These are phyloP conservation scores for Pedicia rivosa DNA, from an alignment of 2,888 invertebrate genomes.

Conservation along the genomic window DNA sequence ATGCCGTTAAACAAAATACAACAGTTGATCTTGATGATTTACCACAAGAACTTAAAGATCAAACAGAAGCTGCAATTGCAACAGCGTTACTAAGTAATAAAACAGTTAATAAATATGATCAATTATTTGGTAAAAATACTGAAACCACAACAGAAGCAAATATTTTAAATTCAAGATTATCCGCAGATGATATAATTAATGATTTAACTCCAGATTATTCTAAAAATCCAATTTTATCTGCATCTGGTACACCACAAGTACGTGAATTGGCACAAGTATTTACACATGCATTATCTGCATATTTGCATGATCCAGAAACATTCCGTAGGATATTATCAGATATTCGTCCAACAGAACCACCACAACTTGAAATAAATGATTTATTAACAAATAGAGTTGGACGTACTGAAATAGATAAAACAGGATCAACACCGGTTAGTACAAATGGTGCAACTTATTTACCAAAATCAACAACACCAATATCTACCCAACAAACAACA, in stretches of 20 bases:
- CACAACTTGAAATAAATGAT: constrained; percentile 25
- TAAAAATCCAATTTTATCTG: constrained; percentile 41
- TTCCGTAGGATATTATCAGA: constrained; percentile 61
- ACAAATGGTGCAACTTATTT: constrained; percentile 19
- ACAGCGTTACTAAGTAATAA: constrained; percentile 44
- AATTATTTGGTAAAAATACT: constrained; percentile 19
- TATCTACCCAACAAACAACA: constrained; percentile 31
- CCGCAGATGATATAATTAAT: constrained; percentile 16
- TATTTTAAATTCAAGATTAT: constrained; percentile 11
- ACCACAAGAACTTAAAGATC: constrained; percentile 20
- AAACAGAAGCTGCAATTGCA: constrained; percentile 35
- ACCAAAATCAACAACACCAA: constrained; percentile 31
- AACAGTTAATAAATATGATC: constrained; percentile 23
- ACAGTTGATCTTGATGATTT: constrained; percentile 18
- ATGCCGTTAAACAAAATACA: constrained; percentile 31
- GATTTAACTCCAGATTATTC: constrained; percentile 46
- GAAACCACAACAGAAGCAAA: constrained; percentile 10
- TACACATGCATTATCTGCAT: constrained; percentile 66
- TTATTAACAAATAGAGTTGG: constrained; percentile 6
- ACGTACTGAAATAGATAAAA: constrained; percentile 11
- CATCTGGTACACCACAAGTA: constrained; percentile 39
- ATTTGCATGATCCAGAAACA: constrained; percentile 66
- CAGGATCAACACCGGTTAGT: constrained; percentile 15
- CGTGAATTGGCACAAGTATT: constrained; percentile 71
- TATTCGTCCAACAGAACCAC: constrained; percentile 63